Conservation (phyloP, 2,797 vertebrate species). For the Chelmon rostratus region DNA sequence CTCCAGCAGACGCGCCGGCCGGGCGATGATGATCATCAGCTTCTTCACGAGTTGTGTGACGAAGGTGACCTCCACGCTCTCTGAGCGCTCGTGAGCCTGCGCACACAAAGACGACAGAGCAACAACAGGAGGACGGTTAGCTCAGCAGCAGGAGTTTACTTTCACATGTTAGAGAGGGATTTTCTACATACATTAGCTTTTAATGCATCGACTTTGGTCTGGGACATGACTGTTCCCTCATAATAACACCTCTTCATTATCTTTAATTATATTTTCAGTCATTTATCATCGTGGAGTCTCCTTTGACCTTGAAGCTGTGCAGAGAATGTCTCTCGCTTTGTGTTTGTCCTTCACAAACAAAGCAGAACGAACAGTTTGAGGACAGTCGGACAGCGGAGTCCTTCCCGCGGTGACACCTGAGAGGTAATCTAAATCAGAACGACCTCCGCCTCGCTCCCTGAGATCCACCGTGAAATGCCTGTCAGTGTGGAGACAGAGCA, state of each 20-base stretch:
- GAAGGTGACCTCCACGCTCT: conserved; percentile 95
- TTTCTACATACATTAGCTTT: too few relatives aligned
- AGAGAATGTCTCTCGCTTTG: not conserved
- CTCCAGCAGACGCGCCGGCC: conserved; percentile 95
- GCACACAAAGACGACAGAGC: conserved; percentile 1
- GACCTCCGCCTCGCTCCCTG: conserved; percentile 18
- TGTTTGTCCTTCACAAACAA: conserved; percentile 59
- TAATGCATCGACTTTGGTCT: not conserved
- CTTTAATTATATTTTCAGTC: conserved; percentile 21
- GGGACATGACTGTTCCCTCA: not conserved
- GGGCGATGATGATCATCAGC: conserved; percentile 96
- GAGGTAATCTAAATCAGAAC: conserved; percentile 51
- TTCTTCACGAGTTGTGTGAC: conserved; percentile 95
- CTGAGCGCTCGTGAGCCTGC: conserved; percentile 95
- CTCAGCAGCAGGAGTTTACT: accelerated
- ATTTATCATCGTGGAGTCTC: not conserved
- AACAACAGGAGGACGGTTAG: not conserved
- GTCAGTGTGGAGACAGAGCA: conserved; percentile 58
- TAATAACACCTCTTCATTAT: conserved; percentile 4
- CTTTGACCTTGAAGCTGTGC: conserved; percentile 23
- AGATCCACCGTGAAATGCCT: conserved; percentile 60
- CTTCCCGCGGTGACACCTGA: conserved; percentile 21
- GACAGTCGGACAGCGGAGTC: conserved; percentile 16
- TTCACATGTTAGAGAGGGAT: too few relatives aligned
- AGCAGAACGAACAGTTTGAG: conserved; percentile 19